Base-by-base conservation (phyloP, 2,797 vertebrate species). In the Rallus crepitans region DNA sequence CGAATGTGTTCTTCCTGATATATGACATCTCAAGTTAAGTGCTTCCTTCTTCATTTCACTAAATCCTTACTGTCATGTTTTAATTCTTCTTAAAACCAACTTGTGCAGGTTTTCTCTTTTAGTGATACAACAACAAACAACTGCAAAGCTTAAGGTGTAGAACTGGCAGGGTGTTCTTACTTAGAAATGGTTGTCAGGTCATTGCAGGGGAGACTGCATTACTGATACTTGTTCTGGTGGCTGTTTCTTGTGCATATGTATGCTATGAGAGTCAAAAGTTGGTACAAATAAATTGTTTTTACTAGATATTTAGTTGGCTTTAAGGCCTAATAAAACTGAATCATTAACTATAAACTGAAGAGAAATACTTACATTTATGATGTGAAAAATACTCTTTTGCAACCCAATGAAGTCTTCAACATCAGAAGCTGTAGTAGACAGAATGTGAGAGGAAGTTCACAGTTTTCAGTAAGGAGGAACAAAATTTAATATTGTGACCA, bases 251-350 rank as follows among this genome's bases (percentile, higher is more conserved):
- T 92, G 47, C n/a, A 24, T 66, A 28, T 53, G 24, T 30, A 42
- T 79, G 23, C 52, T 76, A 8, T 82, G 79, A 89, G 87, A 89
- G 39, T 81, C 35, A 90, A 90, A 42, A 95, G 33, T 90, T 53
- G 66, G 56, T 61, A 64, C 52, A 94, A 85, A 83, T 81, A 89
- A 68, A 63, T 85, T 45, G 35, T 68, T 93, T 96, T 96, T 92
- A 86, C 65, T 89, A 52, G 57, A 70, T 95, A 79, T 24, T 87
- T 91, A 70, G 37, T 69, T 94, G 82, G 25, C 42, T 92, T 94
- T 93, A 89, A 94, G 88, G 59, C 63, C 52, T 89, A 70, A 68
- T 93, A 70, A 95, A 97, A 71, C 39, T 60, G 93, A 96, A 88
- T 82, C 30, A 75, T 86, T 93, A 93, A 61, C 78, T 86, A 37